Evolutionary conservation across 1,140 invertebrate genomes (phyloP), one percentile per base, ranked within the genome.

Genomic region (Apis florea): DNA sequence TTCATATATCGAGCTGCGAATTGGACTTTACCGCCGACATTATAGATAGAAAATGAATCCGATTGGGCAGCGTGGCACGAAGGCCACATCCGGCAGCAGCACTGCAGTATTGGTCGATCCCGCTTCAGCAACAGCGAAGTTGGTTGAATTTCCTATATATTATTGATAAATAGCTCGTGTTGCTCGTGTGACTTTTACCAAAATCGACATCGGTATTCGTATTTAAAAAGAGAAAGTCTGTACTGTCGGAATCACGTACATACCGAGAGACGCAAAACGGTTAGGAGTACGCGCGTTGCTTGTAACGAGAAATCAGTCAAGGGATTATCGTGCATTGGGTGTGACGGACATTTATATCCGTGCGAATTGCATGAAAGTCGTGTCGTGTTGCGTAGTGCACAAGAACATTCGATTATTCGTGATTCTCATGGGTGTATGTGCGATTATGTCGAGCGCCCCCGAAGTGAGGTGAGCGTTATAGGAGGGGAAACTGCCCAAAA

Each of bases 31-130:
- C 75, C 59, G 59, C 74, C 67, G 66, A 86, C 84, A 78, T 86
- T 85, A 77, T 78, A 66, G 69, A 68, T 80, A 81, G 69, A 81
- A 80, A 82, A 82, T 75, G 76, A 71, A 79, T 85, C 66, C 82
- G 76, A 90, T 90, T 89, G 84, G 88, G 24, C 63, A 58, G 80
- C 84, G 87, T 90, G 88, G 74, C 86, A 79, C 85, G 83, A 90
- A 88, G 83, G 84, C 84, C 79, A 90, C 89, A 91, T 91, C 90
- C 90, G 90, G 90, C 84, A 77, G 81, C 79, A 83, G 77, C 73
- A 89, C 82, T 75, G 86, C 86, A 89, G 89, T 89, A 91, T 91
- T 90, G 89, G 89, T 90, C 89, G 88, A 86, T 89, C 82, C 80
- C 66, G 83, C 86, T 86, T 84, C 82, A 77, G 82, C 74, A 82